phyloP scores from a whole-genome alignment of 2,113 vertebrate genomes.

The Brienomyrus brachyistius region DNA sequence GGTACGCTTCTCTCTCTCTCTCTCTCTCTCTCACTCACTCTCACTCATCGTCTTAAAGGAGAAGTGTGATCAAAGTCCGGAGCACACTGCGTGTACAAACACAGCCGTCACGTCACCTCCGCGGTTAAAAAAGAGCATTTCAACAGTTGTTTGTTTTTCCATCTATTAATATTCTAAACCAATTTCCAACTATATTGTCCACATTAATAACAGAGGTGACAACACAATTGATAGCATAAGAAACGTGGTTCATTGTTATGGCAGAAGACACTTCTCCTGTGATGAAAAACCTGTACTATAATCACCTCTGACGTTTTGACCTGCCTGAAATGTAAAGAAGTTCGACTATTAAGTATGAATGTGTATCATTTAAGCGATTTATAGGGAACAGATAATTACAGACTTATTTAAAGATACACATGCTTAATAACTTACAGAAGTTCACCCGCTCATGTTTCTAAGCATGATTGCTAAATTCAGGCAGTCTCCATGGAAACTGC shows the following conservation, averaged over 20 bases:
- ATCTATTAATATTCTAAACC: background rate
- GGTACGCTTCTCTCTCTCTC: background rate
- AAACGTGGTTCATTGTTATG: background rate
- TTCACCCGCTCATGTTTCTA: slow-evolving; percentile 7
- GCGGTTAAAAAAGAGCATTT: background rate
- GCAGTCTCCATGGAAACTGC: slow-evolving; percentile 4
- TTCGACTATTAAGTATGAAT: background rate
- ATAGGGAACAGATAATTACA: background rate
- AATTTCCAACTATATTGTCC: background rate
- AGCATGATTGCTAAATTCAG: background rate
- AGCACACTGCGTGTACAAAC: background rate
- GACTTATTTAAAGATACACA: background rate
- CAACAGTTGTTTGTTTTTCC: background rate
- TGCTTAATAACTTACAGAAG: background rate
- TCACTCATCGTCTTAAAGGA: slow-evolving; percentile 5
- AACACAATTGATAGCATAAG: background rate
- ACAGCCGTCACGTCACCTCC: background rate
- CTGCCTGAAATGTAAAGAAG: background rate
- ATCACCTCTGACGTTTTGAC: background rate
- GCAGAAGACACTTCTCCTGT: background rate
- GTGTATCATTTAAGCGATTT: background rate
- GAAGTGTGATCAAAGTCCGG: background rate
- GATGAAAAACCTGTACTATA: background rate
- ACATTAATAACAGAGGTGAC: background rate
- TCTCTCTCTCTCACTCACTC: background rate